Evolutionary conservation across 2,888 invertebrate genomes (phyloP).

Genomic region (Euproctis similis): DNA sequence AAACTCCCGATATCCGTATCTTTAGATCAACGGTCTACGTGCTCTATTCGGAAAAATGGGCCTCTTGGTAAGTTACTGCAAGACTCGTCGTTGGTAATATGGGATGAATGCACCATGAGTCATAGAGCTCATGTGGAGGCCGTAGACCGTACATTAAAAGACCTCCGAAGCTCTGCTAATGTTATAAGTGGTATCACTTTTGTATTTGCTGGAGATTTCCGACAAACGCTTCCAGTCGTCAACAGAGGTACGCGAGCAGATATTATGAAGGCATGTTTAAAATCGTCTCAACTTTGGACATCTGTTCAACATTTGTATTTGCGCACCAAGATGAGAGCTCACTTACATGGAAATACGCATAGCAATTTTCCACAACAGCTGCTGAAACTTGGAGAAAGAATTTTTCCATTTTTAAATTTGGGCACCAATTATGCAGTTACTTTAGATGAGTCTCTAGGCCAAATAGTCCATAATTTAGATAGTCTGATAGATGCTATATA

Average conservation of each 20-base stretch:
- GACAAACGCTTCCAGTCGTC: constrained; percentile 1
- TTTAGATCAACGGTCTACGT: constrained; percentile 1
- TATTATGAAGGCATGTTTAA: constrained; percentile 8
- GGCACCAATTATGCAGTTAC: constrained; percentile 6
- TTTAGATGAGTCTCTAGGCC: constrained; percentile 15
- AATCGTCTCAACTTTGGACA: constrained; percentile 13
- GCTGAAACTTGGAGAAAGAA: constrained; percentile 21
- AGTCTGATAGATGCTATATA: constrained; percentile 7
- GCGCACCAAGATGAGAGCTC: constrained; percentile 21
- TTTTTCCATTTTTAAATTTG: constrained; percentile 13
- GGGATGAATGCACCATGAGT: no score
- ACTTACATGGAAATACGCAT: constrained; percentile 14
- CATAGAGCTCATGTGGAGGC: no score
- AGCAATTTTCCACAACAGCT: constrained; percentile 20
- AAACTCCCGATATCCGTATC: constrained; percentile 1
- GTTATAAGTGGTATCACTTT: no score
- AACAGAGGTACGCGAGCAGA: constrained; percentile 2
- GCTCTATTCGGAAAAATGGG: constrained; percentile 16
- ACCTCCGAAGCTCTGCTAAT: no score
- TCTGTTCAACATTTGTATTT: constrained; percentile 10
- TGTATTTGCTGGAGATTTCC: no score
- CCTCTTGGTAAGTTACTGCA: constrained; percentile 21
- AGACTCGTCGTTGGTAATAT: no score
- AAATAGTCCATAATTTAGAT: constrained; percentile 13
- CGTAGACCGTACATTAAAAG: constrained; percentile 5